Evolutionary conservation across 2,888 invertebrate species (phyloP).

Genomic region (Drosophila conformis): DNA sequence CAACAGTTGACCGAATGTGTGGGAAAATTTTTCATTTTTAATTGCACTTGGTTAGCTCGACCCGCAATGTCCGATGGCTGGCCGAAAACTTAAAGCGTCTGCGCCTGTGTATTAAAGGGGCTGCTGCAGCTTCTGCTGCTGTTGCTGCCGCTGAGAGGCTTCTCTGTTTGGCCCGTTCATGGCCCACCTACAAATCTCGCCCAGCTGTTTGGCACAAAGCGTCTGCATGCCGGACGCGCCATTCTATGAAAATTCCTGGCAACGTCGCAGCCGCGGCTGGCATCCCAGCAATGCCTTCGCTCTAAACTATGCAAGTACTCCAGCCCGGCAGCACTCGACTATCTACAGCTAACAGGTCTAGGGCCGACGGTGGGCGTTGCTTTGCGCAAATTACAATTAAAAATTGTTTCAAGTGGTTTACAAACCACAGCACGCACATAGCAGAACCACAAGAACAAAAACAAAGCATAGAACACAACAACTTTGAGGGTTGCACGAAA

Average conservation of each 20-base stretch:
- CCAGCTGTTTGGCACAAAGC: slow-evolving; percentile 62
- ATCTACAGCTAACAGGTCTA: slow-evolving; percentile 22
- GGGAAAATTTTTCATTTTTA: slow-evolving; percentile 84
- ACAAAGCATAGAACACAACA: slow-evolving; percentile 19
- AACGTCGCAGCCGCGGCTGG: slow-evolving; percentile 73
- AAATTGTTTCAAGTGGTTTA: slow-evolving; percentile 82
- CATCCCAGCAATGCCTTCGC: slow-evolving; percentile 69
- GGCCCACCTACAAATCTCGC: slow-evolving; percentile 74
- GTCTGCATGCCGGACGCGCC: slow-evolving; percentile 76
- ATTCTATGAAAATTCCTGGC: slow-evolving; percentile 78
- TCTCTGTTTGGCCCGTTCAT: slow-evolving; percentile 14
- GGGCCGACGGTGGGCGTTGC: slow-evolving; percentile 61
- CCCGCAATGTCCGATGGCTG: slow-evolving; percentile 12
- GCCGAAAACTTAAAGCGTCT: slow-evolving; percentile 65
- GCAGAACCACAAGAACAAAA: slow-evolving; percentile 30
- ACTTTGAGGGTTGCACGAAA: slow-evolving; percentile 47
- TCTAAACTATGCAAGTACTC: slow-evolving; percentile 74
- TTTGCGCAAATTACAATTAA: slow-evolving; percentile 82
- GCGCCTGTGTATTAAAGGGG: slow-evolving; percentile 49
- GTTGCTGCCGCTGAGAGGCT: slow-evolving; percentile 1
- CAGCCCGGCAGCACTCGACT: slow-evolving; percentile 23
- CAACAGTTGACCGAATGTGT: slow-evolving; percentile 71
- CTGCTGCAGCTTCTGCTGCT: slow-evolving; percentile 8
- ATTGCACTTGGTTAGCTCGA: slow-evolving; percentile 67
- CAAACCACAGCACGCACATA: slow-evolving; percentile 72